phyloP scores from a whole-genome alignment of 2,888 invertebrate species.

The Cataglyphis rosenhaueri region DNA sequence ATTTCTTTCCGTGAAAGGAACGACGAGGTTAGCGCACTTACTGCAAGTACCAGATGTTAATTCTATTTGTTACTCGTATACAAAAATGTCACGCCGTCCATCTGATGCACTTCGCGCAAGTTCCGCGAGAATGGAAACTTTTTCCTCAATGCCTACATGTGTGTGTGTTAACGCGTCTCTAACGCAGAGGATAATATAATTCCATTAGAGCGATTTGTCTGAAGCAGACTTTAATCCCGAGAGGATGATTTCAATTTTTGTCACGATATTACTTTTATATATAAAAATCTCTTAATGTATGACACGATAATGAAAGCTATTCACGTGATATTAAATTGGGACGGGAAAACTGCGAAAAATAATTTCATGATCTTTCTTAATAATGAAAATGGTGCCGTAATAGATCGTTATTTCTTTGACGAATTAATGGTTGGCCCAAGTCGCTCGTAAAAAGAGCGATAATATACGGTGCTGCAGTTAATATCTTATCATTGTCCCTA shows the following conservation, averaged over 20 bases:
- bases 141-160: too few relatives aligned
- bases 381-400: not conserved
- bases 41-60: constrained; percentile 11
- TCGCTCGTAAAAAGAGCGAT: constrained; percentile 46
- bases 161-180: not conserved
- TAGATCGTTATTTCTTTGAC: constrained; percentile 8
- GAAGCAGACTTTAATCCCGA: not conserved
- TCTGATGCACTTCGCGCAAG: not conserved
- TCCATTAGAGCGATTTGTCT: not conserved
- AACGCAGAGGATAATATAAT: not conserved
- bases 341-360: not conserved
- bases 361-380: constrained; percentile 14
- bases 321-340: not conserved
- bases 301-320: not conserved
- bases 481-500: constrained; percentile 61
- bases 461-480: constrained; percentile 1
- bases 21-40: constrained; percentile 8
- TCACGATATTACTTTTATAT: not conserved
- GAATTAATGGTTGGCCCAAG: constrained; percentile 30
- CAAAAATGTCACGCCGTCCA: not conserved
- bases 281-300: not conserved
- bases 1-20: constrained; percentile 6
- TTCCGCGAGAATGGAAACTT: not conserved
- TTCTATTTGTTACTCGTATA: not conserved
- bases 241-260: not conserved